phyloP scores from a whole-genome alignment of 2,888 invertebrate genomes.

The Dysmachus trigonus region DNA sequence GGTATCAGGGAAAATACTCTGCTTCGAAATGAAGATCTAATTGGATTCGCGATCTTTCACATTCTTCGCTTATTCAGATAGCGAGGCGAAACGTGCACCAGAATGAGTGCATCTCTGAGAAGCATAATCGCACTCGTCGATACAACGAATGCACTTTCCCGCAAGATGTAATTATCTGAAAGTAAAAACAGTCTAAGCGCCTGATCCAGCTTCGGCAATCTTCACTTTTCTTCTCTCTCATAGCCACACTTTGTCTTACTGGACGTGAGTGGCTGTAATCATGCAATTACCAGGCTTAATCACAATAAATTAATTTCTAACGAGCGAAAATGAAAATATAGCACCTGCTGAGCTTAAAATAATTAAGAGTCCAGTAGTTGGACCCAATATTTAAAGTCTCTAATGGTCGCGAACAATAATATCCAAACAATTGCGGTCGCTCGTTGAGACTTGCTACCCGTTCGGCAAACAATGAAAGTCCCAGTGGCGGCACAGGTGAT shows the following conservation, averaged over 20 bases:
- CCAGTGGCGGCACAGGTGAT: not conserved
- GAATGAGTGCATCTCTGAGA: not conserved
- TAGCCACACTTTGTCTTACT: not conserved
- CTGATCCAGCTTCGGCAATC: not conserved
- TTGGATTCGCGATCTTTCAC: not conserved
- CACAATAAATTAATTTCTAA: not conserved
- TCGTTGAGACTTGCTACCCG: not conserved
- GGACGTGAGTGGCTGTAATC: not conserved
- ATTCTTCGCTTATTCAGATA: not conserved
- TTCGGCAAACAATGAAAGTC: conserved; percentile 41
- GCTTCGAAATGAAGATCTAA: not conserved
- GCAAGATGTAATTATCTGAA: not conserved
- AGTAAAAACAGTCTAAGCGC: conserved; percentile 12
- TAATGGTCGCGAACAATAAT: not conserved
- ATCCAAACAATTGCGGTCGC: conserved; percentile 20
- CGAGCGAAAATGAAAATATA: not conserved
- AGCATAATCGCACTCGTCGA: not conserved
- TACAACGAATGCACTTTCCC: not conserved
- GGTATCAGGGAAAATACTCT: not conserved
- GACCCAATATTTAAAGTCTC: not conserved
- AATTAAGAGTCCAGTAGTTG: not conserved
- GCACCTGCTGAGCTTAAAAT: not conserved
- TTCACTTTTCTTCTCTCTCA: not conserved
- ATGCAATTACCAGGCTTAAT: not conserved
- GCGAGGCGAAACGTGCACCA: not conserved